These are phyloP conservation scores for Nettapus auritus DNA, from an alignment of 2,113 vertebrate genomes.

Conservation along the genomic window DNA sequence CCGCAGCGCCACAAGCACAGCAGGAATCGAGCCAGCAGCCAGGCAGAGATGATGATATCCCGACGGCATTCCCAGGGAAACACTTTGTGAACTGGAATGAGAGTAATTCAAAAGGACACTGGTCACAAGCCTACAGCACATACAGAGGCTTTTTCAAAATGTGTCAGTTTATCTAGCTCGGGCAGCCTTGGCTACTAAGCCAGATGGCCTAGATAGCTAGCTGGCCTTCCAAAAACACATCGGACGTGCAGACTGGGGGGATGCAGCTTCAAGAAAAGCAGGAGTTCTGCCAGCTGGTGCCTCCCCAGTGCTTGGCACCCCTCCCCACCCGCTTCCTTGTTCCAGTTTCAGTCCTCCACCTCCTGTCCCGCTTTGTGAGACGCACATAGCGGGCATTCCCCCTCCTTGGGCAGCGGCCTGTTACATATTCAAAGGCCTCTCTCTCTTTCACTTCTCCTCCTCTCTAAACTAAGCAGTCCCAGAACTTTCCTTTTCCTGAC, in stretches of 20 bases:
- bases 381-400: neutral
- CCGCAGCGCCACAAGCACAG: neutral
- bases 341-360: neutral
- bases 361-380: neutral
- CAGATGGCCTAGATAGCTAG: conserved; percentile 30
- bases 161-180: conserved; percentile 36
- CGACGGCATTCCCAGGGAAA: conserved; percentile 18
- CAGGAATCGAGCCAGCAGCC: neutral
- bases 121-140: conserved; percentile 5
- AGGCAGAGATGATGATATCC: neutral
- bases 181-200: neutral
- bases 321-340: neutral
- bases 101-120: conserved; percentile 16
- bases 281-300: neutral
- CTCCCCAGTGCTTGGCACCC: accelerated
- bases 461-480: neutral
- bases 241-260: accelerated
- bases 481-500: neutral
- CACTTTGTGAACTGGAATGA: conserved; percentile 38
- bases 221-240: neutral
- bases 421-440: neutral
- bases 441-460: neutral
- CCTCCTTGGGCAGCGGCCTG: neutral
- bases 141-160: neutral
- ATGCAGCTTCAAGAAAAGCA: neutral